Evolutionary conservation across 2,888 invertebrate genomes (phyloP), one percentile per base, ranked within the genome.

Genomic region (Cataglyphis livida): DNA sequence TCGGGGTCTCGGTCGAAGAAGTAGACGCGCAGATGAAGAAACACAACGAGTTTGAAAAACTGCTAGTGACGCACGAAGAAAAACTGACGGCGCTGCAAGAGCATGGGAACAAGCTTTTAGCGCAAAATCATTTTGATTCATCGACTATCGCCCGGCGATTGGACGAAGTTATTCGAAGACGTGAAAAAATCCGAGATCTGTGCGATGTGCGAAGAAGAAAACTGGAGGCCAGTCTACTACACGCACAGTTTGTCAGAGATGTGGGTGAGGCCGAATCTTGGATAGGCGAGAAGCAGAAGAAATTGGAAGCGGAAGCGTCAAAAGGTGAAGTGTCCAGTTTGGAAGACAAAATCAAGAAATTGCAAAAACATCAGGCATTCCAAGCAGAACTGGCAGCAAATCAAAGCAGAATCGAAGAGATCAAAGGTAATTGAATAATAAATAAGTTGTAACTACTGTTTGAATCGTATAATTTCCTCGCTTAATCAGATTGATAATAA

Each of bases 291-390:
- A 99, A 98, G 93, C 96, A 97, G 86, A 98, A 98, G 94, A 98
- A 98, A 93, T 95, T 98, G 9, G 97, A 98, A 84, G 96, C 97
- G 0, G 98, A 98, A 93, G 97, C 97, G 9, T 96, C 96, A 86
- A 96, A 96, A 81, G 96, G 96, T 35, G 97, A 98, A 92, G 97
- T 98, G 7, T 97, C 97, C 0, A 97, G 97, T 92, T 95, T 99
- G 3, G 98, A 99, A 92, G 99, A 99, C 92, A 99, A 99, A 95
- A 98, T 99, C 90, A 98, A 98, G 95, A 98, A 98, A 92, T 95
- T 99, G 48, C 98, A 99, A 93, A 98, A 98, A 93, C 98, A 99
- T 94, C 98, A 99, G 95, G 98, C 99, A 0, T 98, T 99, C 95
- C 98, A 98, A 91, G 98, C 98, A 0, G 99, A 99, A 94, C 96